Percentiles rank a stretch among this genome's conserved stretches.
phyloP scores from a whole-genome alignment of 2,888 invertebrate species.

The Congeria kusceri region DNA sequence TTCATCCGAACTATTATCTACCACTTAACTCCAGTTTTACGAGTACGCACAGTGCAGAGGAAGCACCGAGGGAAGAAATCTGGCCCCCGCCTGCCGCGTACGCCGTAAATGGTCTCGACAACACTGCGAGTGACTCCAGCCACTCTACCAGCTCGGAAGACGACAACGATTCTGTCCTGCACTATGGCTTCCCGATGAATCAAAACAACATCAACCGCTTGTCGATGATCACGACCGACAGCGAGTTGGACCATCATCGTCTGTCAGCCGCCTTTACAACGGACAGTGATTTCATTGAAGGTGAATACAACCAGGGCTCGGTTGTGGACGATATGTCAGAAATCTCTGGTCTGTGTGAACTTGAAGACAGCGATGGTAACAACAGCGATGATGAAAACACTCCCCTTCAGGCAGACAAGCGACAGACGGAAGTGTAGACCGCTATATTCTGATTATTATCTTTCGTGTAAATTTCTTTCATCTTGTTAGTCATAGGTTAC shows the following conservation, averaged over 20 bases:
- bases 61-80: slow-evolving; percentile 38
- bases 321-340: slow-evolving; percentile 91
- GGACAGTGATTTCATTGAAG: slow-evolving; percentile 85
- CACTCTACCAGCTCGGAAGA: slow-evolving; percentile 60
- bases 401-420: slow-evolving; percentile 60
- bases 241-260: slow-evolving; percentile 49
- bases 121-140: slow-evolving; percentile 33
- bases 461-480: no score
- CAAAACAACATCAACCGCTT: slow-evolving; percentile 56
- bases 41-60: slow-evolving; percentile 55
- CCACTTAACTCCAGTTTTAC: slow-evolving; percentile 86
- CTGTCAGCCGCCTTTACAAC: slow-evolving; percentile 68
- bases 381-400: slow-evolving; percentile 77
- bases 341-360: slow-evolving; percentile 95
- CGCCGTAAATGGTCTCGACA: slow-evolving; percentile 48
- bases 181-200: slow-evolving; percentile 82
- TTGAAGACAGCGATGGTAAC: slow-evolving; percentile 88
- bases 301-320: slow-evolving; percentile 86
- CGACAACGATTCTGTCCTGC: slow-evolving; percentile 79
- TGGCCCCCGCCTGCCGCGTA: slow-evolving; percentile 61
- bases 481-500: no score
- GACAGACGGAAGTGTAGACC: slow-evolving; percentile 57
- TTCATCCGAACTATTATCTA: slow-evolving; percentile 93
- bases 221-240: slow-evolving; percentile 60
- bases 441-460: not conserved